Evolutionary conservation across 2,888 invertebrate genomes (phyloP).

Genomic region (Apomyelois bistriatella): DNA sequence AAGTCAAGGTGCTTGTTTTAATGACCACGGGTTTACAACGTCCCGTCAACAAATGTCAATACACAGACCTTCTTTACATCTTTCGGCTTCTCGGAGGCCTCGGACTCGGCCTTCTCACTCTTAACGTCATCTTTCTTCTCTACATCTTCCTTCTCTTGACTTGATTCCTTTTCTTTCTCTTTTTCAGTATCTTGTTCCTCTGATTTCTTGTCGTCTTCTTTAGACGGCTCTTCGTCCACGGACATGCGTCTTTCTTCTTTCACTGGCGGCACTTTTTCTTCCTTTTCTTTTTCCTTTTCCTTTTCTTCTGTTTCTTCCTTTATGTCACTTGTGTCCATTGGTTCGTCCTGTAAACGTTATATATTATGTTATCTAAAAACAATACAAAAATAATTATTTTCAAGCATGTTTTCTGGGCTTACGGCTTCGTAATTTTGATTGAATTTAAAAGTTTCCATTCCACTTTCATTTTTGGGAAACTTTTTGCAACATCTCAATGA

Average conservation of each 20-base stretch:
- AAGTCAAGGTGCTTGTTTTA: no score
- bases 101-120: constrained; percentile 68
- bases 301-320: constrained; percentile 57
- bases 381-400: not conserved
- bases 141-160: constrained; percentile 46
- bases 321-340: constrained; percentile 58
- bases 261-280: not conserved
- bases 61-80: constrained; percentile 55
- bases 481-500: no score
- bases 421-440: no score
- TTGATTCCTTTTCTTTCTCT: constrained; percentile 40
- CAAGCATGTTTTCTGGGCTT: no score
- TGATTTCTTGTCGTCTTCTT: constrained; percentile 60
- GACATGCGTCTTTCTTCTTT: constrained; percentile 57
- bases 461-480: no score
- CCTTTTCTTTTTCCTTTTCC: constrained; percentile 34
- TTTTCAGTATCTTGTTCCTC: constrained; percentile 35
- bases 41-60: not conserved
- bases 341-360: constrained; percentile 49
- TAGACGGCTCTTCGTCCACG: constrained; percentile 62
- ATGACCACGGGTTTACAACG: no score
- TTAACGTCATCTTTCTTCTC: constrained; percentile 70
- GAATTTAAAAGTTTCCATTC: no score
- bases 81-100: constrained; percentile 71
- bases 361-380: constrained; percentile 15